Evolutionary conservation across 1,140 invertebrate species (phyloP).

Genomic region (Ruditapes philippinarum): DNA sequence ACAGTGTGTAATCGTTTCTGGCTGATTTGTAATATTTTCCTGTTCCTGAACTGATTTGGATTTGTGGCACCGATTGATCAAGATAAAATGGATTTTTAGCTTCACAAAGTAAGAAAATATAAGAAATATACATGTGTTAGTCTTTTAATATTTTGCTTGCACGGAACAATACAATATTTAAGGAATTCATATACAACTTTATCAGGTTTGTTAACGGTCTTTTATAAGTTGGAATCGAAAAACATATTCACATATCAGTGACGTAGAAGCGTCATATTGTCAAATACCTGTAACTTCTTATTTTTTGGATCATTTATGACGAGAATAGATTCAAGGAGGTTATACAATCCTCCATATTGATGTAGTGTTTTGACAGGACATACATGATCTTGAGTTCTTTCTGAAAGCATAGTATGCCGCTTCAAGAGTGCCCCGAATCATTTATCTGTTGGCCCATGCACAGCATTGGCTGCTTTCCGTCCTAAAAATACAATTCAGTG

Average conservation of each 20-base stretch:
- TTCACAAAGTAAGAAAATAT: constrained; percentile 20
- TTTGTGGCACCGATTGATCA: too few relatives aligned
- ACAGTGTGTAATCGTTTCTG: not conserved
- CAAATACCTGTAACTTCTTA: not conserved
- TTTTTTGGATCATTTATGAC: not conserved
- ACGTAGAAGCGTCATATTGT: too few relatives aligned
- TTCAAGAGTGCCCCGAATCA: not conserved
- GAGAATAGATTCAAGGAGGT: not conserved
- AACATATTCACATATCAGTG: too few relatives aligned
- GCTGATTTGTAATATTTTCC: not conserved
- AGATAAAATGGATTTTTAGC: too few relatives aligned
- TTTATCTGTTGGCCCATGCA: not conserved
- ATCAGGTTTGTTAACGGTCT: too few relatives aligned
- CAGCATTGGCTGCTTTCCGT: not conserved
- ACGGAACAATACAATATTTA: too few relatives aligned
- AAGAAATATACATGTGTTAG: not conserved
- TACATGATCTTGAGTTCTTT: not conserved
- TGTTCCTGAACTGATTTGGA: not conserved
- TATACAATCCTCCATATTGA: not conserved
- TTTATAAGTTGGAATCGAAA: too few relatives aligned
- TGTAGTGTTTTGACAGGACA: constrained; percentile 6
- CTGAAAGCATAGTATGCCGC: not conserved
- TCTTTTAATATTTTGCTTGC: too few relatives aligned
- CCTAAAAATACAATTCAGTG: too few relatives aligned
- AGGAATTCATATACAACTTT: too few relatives aligned